These are phyloP conservation scores for Drosophila falleni DNA, from an alignment of 2,888 invertebrate genomes.

Conservation along the genomic window DNA sequence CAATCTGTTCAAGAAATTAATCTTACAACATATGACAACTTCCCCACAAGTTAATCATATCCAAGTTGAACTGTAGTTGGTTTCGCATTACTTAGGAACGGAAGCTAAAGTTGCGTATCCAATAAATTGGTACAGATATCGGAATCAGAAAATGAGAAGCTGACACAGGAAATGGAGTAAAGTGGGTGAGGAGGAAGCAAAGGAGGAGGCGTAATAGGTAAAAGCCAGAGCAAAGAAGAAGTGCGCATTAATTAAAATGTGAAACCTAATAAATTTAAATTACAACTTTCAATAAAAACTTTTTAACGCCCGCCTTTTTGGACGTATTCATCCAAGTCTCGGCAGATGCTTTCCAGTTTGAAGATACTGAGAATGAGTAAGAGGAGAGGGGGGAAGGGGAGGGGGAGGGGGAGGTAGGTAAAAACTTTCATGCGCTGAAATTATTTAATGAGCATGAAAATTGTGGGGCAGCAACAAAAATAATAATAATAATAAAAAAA, in stretches of 20 bases:
- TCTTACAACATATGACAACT: background rate
- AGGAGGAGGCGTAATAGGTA: conserved; percentile 3
- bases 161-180: conserved; percentile 16
- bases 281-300: conserved; percentile 78
- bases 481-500: conserved; percentile 23
- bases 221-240: conserved; percentile 34
- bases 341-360: conserved; percentile 20
- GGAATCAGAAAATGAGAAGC: conserved; percentile 7
- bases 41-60: background rate
- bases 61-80: background rate
- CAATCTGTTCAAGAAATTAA: background rate
- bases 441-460: conserved; percentile 80
- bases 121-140: conserved; percentile 11
- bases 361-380: background rate
- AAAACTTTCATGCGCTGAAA: conserved; percentile 70
- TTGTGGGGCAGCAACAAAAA: conserved; percentile 60
- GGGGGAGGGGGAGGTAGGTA: background rate
- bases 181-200: background rate
- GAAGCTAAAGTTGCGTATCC: conserved; percentile 1
- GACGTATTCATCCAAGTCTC: conserved; percentile 12
- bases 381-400: background rate
- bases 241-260: conserved; percentile 79
- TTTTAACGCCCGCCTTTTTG: conserved; percentile 63
- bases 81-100: conserved; percentile 5
- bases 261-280: conserved; percentile 80